Evolutionary conservation across 2,797 vertebrate species (phyloP), one percentile per base, ranked within the genome.

Genomic region (Avahi laniger): DNA sequence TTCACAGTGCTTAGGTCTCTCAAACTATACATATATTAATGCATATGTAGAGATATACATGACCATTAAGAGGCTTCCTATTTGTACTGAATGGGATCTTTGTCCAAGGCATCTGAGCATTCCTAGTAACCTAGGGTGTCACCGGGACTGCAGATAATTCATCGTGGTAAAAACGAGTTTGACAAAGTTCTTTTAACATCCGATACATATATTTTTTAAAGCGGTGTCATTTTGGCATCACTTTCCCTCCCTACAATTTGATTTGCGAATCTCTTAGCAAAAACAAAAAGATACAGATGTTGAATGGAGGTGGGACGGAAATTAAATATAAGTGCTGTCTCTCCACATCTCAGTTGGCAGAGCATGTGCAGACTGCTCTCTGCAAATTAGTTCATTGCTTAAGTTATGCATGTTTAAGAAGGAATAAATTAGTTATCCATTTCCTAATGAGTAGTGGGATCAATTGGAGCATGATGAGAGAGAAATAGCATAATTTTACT

Each of bases 381-480:
- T 7, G 12, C 67, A 92, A 96, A 96, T 96, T 85, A 96, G 91
- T 82, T 94, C 95, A 26, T 48, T 87, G 95, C 93, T 95, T 94
- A 95, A 97, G 91, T 96, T 89, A 80, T 88, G 93, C 95, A 94
- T 97, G 95, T 96, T 96, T 94, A 97, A 97, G 94, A 89, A 80
- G 94, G 96, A 97, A 93, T 95, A 93, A 91, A 95, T 96, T 95
- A 96, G 93, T 96, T 97, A 96, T 33, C 91, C 20, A 0, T 15
- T 50, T 95, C 94, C 1, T 94, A 93, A 93, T 76, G 86, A 96
- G 88, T 75, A 61, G 48, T 93, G 80, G 80, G 73, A 96, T 69
- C 91, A 76, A 59, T 57, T 50, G 73, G 43, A 96, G 73, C 80
- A 91, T 24, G 75, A 95, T 84, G 86, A 87, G 59, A 96, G 93